Base-by-base conservation (phyloP, 2,888 invertebrate species). In the Lycaena phlaeas region DNA sequence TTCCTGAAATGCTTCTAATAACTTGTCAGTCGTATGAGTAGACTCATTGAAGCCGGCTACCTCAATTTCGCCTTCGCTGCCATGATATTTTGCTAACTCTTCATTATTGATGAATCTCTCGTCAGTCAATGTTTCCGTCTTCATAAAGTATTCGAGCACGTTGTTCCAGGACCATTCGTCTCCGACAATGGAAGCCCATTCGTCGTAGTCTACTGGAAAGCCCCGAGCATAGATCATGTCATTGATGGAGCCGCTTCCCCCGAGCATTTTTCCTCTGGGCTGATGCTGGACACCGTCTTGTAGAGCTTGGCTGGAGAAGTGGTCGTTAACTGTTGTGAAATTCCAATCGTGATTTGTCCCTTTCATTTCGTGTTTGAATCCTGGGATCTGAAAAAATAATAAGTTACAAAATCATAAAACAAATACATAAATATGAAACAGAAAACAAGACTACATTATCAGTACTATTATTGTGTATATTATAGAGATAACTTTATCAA, bases 191-290 rank as follows among this genome's bases (percentile, higher is more conserved):
- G 44, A 12, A 0, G 68, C 73, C 81, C 79, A 82, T 38, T 74
- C 72, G 3, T 73, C 53, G 52, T 73, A 82, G 53, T 82, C 81
- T 0, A 44, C 48, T 7, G 78, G 77, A 45, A 64, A 67, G 1
- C 81, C 81, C 3, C 81, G 57, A 1, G 77, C 53, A 51, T 81
- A 79, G 6, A 81, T 60, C 78, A 79, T 77, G 54, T 72, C 72
- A 43, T 76, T 78, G 41, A 77, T 50, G 15, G 77, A 72, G 27
- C 77, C 77, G 44, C 58, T 67, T 28, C 81, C 79, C 1, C 79
- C 79, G 5, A 82, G 60, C 68, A 77, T 63, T 48, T 52, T 68
- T 9, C 76, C 79, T 1, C 79, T 67, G 0, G 75, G 76, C 45
- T 74, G 78, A 14, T 51, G 52, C 56, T 74, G 68, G 1, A 51